phyloP scores from a whole-genome alignment of 2,797 vertebrate species.

The Pipistrellus pygmaeus region DNA sequence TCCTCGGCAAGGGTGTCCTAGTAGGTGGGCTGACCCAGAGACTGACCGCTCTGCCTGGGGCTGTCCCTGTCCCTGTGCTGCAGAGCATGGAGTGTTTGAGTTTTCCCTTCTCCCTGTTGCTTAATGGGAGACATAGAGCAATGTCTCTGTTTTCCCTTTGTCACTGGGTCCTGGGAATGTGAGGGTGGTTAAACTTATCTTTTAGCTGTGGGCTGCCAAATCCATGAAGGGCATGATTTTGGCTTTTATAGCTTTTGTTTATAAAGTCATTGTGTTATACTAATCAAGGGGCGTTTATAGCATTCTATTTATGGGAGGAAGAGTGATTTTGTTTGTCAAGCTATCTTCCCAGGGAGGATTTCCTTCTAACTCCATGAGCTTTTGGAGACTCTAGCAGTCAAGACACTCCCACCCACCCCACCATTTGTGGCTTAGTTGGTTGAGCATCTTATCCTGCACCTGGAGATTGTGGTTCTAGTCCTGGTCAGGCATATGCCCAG shows the following conservation, averaged over 20 bases:
- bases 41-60: not conserved
- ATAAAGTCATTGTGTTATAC: not conserved
- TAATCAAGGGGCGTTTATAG: not conserved
- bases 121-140: not conserved
- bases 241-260: conserved; percentile 12
- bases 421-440: too few species aligned
- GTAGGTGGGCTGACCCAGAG: not conserved
- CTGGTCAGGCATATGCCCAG: too few species aligned
- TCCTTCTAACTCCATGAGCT: not conserved
- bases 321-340: not conserved
- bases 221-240: not conserved
- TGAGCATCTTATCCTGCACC: too few species aligned
- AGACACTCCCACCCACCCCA: not conserved
- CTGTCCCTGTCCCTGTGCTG: not conserved
- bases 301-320: not conserved
- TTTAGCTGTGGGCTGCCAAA: not conserved
- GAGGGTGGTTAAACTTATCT: not conserved
- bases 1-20: not conserved
- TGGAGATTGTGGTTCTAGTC: too few species aligned
- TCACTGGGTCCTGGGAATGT: not conserved
- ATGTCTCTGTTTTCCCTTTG: not conserved
- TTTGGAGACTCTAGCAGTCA: not conserved
- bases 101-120: not conserved
- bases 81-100: not conserved
- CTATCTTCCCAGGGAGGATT: not conserved